phyloP scores from a whole-genome alignment of 2,113 vertebrate genomes.

The Micronycteris hirsuta region DNA sequence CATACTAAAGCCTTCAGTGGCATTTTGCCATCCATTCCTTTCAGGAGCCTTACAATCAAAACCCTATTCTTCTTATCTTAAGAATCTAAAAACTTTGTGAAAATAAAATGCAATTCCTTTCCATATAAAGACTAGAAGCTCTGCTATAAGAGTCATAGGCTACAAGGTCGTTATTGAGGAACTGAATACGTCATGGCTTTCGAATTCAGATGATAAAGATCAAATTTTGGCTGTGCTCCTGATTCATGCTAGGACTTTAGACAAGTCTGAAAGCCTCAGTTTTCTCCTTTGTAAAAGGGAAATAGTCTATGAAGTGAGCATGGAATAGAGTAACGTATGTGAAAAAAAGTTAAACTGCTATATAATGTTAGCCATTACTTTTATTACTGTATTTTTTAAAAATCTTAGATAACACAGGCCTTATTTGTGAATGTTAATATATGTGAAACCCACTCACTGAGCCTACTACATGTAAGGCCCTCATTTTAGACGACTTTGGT shows the following conservation, averaged over 20 bases:
- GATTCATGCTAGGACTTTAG: background rate
- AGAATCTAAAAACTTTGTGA: background rate
- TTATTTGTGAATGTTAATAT: constrained; percentile 27
- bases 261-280: background rate
- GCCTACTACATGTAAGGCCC: background rate
- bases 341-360: background rate
- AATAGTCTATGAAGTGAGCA: background rate
- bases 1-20: background rate
- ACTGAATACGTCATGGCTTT: background rate
- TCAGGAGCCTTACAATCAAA: background rate
- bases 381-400: background rate
- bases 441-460: background rate
- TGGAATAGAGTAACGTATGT: background rate
- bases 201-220: background rate
- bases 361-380: background rate
- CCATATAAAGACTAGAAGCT: background rate
- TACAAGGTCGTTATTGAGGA: background rate
- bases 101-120: background rate
- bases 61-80: background rate
- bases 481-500: background rate
- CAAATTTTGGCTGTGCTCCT: background rate
- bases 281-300: background rate
- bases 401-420: background rate
- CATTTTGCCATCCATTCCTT: background rate
- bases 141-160: background rate